phyloP scores from a whole-genome alignment of 2,113 vertebrate genomes.

The Gobius niger region DNA sequence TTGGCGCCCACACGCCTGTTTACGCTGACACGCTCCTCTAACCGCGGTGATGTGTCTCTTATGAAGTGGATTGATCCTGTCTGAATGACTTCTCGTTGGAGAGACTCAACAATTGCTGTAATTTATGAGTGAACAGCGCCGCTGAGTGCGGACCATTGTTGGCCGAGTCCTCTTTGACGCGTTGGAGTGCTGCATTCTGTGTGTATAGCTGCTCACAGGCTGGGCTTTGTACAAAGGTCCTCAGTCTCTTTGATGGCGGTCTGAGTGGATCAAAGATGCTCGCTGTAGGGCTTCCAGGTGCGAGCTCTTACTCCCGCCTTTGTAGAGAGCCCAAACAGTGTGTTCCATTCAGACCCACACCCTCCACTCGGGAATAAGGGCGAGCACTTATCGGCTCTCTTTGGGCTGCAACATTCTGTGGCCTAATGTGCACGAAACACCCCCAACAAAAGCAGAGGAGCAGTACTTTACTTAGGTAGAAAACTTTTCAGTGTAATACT shows the following conservation, averaged over 20 bases:
- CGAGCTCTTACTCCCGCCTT: constrained; percentile 64
- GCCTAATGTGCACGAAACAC: no score
- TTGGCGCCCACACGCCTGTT: no score
- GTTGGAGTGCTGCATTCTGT: constrained; percentile 46
- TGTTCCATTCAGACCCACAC: constrained; percentile 29
- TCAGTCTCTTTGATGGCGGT: constrained; percentile 67
- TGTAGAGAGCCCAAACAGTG: constrained; percentile 43
- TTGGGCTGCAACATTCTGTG: background rate
- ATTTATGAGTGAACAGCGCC: constrained; percentile 41
- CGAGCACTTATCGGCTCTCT: background rate
- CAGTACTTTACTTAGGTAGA: no score
- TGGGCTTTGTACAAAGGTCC: constrained; percentile 57
- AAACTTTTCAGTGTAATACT: no score
- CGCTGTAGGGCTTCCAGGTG: constrained; percentile 58
- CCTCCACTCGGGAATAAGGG: constrained; percentile 37
- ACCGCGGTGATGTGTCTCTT: no score
- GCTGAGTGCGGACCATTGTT: constrained; percentile 36
- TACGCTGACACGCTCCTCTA: no score
- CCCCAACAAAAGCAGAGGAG: no score
- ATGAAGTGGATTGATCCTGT: constrained; percentile 47
- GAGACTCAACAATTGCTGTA: constrained; percentile 43
- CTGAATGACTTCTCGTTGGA: constrained; percentile 41
- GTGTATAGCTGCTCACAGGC: constrained; percentile 42
- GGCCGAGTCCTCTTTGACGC: constrained; percentile 47
- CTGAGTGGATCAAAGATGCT: constrained; percentile 69